Percentiles rank a stretch among this genome's conserved stretches.
These are phyloP conservation scores for Brachyhypopomus gauderio DNA, from an alignment of 2,113 vertebrate species.

Conservation along the genomic window DNA sequence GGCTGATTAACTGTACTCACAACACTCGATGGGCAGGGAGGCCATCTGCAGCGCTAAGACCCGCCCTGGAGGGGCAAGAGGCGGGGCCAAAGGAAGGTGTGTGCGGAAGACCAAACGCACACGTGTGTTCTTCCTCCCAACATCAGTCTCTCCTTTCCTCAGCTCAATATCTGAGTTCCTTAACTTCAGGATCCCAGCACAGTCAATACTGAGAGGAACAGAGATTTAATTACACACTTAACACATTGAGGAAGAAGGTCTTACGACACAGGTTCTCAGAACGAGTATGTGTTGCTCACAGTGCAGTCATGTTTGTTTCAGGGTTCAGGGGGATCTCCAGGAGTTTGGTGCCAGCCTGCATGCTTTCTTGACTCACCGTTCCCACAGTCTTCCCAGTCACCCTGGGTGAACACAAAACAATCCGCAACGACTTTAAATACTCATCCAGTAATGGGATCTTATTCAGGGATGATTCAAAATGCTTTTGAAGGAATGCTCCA, in stretches of 20 bases:
- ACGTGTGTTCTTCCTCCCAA: conserved; percentile 89
- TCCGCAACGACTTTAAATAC: neutral
- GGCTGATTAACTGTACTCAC: conserved; percentile 75
- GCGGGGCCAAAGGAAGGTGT: conserved; percentile 80
- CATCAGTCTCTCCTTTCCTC: conserved; percentile 91
- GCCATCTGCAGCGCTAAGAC: conserved; percentile 86
- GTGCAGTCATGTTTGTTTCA: conserved; percentile 90
- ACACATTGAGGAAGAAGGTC: neutral
- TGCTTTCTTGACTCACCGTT: conserved; percentile 87
- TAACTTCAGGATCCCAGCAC: conserved; percentile 90
- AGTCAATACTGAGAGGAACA: conserved; percentile 81
- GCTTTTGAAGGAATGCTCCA: neutral
- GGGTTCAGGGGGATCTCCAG: conserved; percentile 88
- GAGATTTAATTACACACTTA: neutral
- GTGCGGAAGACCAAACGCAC: conserved; percentile 88
- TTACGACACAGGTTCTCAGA: no score
- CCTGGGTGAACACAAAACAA: conserved; percentile 60
- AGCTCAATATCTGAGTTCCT: conserved; percentile 93
- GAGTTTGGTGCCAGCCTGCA: conserved; percentile 87
- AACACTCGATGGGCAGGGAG: conserved; percentile 90
- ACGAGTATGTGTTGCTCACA: conserved; percentile 73
- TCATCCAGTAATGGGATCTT: no score
- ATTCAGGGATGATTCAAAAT: no score
- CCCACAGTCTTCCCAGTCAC: conserved; percentile 94
- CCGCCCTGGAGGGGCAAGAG: conserved; percentile 71